Base-by-base conservation (phyloP, 2,113 vertebrate genomes). In the Trichomycterus rosablanca region DNA sequence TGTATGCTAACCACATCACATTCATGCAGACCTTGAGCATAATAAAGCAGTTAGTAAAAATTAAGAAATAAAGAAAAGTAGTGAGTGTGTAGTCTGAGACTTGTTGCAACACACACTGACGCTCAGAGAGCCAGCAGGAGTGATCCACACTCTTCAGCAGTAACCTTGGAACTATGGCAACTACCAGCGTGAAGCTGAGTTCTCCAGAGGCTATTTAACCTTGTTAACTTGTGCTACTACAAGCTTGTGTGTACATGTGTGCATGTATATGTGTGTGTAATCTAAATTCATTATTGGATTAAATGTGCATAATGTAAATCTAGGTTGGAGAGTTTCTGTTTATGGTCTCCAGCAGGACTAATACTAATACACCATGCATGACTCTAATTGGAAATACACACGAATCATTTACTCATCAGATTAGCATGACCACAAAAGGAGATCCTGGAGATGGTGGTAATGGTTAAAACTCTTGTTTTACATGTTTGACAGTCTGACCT, bases 161-260 rank as follows among this genome's bases (percentile, higher is more conserved):
- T n/a, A n/a, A 56, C 35, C 9, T 39, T 1, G 5, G 18, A 45
- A 66, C 56, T 74, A 75, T 72, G 53, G 16, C 61, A 70, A 30
- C 20, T 78, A 73, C 76, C 79, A 74, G 74, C 67, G 55, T 10
- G 57, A 22, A 11, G 20, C 55, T 53, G 19, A 59, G 20, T 48
- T 45, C 16, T 71, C 73, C 66, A 7, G 5, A 61, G 67, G 67
- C 40, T 55, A 28, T 30, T 28, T 20, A 34, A 28, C 49, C 40
- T n/a, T 49, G 22, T 61, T 66, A 42, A 46, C 34, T 52, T 37
- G 16, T 23, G 28, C 7, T 22, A 39, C 24, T 15, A 7, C 26
- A 28, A 16, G 20, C 19, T 2, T 59, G 40, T 50, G 23, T 45
- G 15, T 26, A 32, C 26, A 16, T 30, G 14, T 42, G 7, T 15